A percentile compares a stretch with the other conserved stretches of the same genome.
phyloP scores from a whole-genome alignment of 2,888 invertebrate genomes.

The Vesta saturnalis region DNA sequence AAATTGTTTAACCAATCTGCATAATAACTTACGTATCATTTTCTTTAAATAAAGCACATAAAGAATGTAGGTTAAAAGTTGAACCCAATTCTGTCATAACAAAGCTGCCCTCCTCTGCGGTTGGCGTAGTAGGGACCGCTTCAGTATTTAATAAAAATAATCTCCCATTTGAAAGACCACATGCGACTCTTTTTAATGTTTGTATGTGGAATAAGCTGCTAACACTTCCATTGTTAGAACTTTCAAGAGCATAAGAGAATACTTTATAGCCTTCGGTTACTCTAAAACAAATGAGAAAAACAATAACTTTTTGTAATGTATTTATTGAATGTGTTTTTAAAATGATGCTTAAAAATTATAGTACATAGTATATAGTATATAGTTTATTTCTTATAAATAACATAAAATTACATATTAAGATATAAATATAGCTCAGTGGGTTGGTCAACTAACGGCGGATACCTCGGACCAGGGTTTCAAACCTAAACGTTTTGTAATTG shows the following conservation, averaged over 20 bases:
- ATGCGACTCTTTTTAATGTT: slow-evolving; percentile 77
- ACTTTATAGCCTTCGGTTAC: slow-evolving; percentile 67
- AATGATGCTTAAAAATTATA: too few relatives aligned
- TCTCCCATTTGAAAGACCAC: slow-evolving; percentile 82
- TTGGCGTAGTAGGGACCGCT: slow-evolving; percentile 67
- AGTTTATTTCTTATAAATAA: too few relatives aligned
- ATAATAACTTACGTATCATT: slow-evolving; percentile 55
- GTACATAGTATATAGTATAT: too few relatives aligned
- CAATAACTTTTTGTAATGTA: too few relatives aligned
- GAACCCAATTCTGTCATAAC: slow-evolving; percentile 81
- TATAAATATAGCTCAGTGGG: too few relatives aligned
- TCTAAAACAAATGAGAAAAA: slow-evolving; percentile 53
- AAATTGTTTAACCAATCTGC: background rate
- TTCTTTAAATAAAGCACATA: slow-evolving; percentile 68
- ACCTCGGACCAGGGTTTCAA: too few relatives aligned
- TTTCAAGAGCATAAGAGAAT: slow-evolving; percentile 75
- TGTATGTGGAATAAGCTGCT: slow-evolving; percentile 75
- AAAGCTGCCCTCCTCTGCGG: slow-evolving; percentile 78
- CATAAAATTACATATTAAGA: too few relatives aligned
- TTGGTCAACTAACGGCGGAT: too few relatives aligned
- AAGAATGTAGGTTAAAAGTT: slow-evolving; percentile 73
- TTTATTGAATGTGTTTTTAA: too few relatives aligned
- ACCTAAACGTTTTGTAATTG: too few relatives aligned
- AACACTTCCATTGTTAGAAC: slow-evolving; percentile 72
- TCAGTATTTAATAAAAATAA: slow-evolving; percentile 77